Conservation (phyloP, 1,140 invertebrate species). For the Drosophila kikkawai region DNA sequence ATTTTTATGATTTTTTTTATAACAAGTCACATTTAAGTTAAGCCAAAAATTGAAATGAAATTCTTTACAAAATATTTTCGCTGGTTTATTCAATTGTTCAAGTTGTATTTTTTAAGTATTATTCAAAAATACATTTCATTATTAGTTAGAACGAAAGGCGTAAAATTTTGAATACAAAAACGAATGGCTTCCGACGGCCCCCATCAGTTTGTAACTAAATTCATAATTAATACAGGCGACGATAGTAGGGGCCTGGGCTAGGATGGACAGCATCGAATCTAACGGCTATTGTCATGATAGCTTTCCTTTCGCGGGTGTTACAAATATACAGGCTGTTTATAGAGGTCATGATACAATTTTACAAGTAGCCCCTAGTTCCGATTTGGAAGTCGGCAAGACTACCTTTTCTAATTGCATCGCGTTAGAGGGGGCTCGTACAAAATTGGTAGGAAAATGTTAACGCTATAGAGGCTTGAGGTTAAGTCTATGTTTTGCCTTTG, state of each 20-base stretch:
- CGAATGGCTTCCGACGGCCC: conserved; percentile 24
- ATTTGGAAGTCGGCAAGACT: too few species aligned
- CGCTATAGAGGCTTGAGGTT: conserved; percentile 64
- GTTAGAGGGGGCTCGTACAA: conserved; percentile 39
- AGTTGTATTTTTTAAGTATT: conserved; percentile 57
- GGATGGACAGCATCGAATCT: conserved; percentile 31
- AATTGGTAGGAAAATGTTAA: conserved; percentile 52
- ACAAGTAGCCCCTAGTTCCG: too few species aligned
- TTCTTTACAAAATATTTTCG: conserved; percentile 51
- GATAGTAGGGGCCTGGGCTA: conserved; percentile 7
- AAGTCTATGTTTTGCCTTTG: conserved; percentile 70
- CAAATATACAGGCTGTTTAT: conserved; percentile 47
- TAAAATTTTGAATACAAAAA: conserved; percentile 58
- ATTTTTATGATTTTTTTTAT: background rate
- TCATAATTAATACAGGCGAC: conserved; percentile 13
- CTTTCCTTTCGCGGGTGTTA: conserved; percentile 31
- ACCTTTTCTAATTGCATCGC: too few species aligned
- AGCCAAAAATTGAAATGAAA: conserved; percentile 38
- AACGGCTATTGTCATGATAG: conserved; percentile 68
- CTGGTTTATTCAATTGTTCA: conserved; percentile 42
- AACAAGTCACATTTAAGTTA: conserved; percentile 12
- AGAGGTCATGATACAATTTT: background rate
- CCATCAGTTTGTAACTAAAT: conserved; percentile 20
- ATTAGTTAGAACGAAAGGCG: conserved; percentile 66
- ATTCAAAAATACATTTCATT: conserved; percentile 68